These are phyloP conservation scores for Hartigia nigra DNA, from an alignment of 2,888 invertebrate species.

Conservation along the genomic window DNA sequence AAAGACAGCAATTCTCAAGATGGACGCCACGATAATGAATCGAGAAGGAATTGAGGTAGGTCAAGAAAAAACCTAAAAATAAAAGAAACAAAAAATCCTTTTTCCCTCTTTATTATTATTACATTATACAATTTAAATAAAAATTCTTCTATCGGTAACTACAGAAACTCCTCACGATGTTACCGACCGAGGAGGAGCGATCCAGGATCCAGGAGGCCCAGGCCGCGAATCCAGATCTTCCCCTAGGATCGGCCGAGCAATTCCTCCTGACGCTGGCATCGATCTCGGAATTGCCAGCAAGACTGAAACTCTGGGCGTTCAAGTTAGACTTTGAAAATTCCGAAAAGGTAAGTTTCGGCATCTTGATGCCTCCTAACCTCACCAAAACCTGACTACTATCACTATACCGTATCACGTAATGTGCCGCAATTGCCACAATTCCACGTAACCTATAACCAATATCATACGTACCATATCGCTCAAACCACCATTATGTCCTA, in stretches of 20 bases:
- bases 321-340: conserved; percentile 97
- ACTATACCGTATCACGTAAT: too few relatives aligned
- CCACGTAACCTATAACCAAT: not conserved
- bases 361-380: too few relatives aligned
- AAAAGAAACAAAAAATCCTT: too few relatives aligned
- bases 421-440: too few relatives aligned
- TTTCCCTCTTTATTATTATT: too few relatives aligned
- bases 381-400: too few relatives aligned
- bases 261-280: conserved; percentile 96
- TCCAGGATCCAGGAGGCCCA: conserved; percentile 97
- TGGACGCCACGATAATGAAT: conserved; percentile 98
- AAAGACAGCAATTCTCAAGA: conserved; percentile 98
- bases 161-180: conserved; percentile 93
- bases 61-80: not conserved
- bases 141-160: conserved; percentile 33
- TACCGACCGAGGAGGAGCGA: conserved; percentile 96
- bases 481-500: not conserved
- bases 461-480: too few relatives aligned
- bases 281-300: conserved; percentile 92
- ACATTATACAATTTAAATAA: too few relatives aligned
- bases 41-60: conserved; percentile 93
- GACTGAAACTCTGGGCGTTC: conserved; percentile 97
- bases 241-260: conserved; percentile 96
- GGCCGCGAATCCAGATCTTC: conserved; percentile 88
- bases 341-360: conserved; percentile 86